These are phyloP conservation scores for Arnoldichthys spilopterus DNA, from an alignment of 2,797 vertebrate species.

Conservation along the genomic window DNA sequence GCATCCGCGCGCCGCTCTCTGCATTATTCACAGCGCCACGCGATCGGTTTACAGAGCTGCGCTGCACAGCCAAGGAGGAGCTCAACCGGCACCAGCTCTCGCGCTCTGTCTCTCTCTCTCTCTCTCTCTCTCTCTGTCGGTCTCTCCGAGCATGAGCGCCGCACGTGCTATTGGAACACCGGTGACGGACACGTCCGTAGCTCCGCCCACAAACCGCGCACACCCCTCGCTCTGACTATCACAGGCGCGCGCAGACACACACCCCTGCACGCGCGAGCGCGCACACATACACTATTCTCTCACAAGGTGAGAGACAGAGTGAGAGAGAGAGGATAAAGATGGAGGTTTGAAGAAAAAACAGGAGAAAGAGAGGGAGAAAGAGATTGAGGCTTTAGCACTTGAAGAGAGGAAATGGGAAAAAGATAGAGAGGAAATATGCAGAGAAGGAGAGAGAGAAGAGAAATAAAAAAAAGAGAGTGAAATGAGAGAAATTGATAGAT, in stretches of 20 bases:
- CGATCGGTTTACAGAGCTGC: constrained; percentile 61
- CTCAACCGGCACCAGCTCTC: constrained; percentile 26
- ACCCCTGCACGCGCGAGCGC: constrained; percentile 33
- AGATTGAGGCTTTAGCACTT: too few relatives aligned
- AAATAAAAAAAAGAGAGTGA: constrained; percentile 4
- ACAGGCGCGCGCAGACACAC: constrained; percentile 47
- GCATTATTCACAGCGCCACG: constrained; percentile 81
- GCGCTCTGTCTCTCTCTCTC: constrained; percentile 47
- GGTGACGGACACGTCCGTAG: constrained; percentile 82
- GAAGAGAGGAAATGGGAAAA: neutral
- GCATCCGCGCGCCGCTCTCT: constrained; percentile 41
- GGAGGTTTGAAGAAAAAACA: too few relatives aligned
- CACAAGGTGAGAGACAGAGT: neutral
- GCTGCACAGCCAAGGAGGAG: constrained; percentile 31
- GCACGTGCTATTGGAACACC: constrained; percentile 84
- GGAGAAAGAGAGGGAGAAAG: neutral
- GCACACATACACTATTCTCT: constrained; percentile 40
- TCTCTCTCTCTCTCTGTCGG: constrained; percentile 49
- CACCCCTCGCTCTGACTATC: constrained; percentile 71
- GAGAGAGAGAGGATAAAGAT: neutral
- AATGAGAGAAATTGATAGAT: neutral
- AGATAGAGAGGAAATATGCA: too few relatives aligned
- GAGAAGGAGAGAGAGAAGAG: neutral
- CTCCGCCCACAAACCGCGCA: constrained; percentile 73
- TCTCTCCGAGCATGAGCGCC: constrained; percentile 68